A percentile compares a stretch with the other conserved stretches of the same genome.
phyloP scores from a whole-genome alignment of 2,797 vertebrate species.

The Chromobotia macracanthus region DNA sequence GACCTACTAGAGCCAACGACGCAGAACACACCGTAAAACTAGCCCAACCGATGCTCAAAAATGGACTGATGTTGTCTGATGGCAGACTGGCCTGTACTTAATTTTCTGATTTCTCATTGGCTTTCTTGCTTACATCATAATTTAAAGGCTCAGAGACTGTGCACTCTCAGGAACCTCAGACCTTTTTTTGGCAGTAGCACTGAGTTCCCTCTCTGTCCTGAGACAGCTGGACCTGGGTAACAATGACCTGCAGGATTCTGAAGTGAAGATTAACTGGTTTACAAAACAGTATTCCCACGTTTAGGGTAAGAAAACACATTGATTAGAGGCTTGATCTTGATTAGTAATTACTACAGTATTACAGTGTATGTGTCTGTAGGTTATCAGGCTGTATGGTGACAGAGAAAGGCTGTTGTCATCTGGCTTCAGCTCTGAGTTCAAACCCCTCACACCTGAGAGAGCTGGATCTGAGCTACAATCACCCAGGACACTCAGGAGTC shows the following conservation, averaged over 20 bases:
- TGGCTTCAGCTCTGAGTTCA: too few species aligned
- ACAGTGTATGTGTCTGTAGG: slow-evolving; percentile 20
- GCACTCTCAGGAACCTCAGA: slow-evolving; percentile 10
- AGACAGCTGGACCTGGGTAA: too few species aligned
- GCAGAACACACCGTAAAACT: too few species aligned
- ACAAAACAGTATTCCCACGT: slow-evolving; percentile 12
- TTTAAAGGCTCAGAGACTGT: slow-evolving; percentile 24
- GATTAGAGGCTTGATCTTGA: not conserved
- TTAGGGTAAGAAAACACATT: slow-evolving; percentile 34
- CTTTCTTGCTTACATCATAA: not conserved
- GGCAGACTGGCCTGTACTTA: too few species aligned
- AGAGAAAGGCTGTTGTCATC: too few species aligned
- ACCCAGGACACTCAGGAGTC: slow-evolving; percentile 11
- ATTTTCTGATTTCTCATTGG: not conserved
- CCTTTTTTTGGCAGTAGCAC: slow-evolving; percentile 6
- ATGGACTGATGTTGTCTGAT: too few species aligned
- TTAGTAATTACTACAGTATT: too few species aligned
- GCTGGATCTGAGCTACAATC: slow-evolving; percentile 55
- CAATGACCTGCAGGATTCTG: too few species aligned
- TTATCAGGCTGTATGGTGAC: too few species aligned
- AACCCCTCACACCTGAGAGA: too few species aligned
- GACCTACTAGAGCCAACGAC: too few species aligned
- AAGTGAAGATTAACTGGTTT: slow-evolving; percentile 24
- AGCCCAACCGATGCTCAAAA: too few species aligned
- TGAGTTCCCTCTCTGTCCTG: slow-evolving; percentile 26